phyloP scores from a whole-genome alignment of 2,888 invertebrate genomes.

The Sisyra nigra region DNA sequence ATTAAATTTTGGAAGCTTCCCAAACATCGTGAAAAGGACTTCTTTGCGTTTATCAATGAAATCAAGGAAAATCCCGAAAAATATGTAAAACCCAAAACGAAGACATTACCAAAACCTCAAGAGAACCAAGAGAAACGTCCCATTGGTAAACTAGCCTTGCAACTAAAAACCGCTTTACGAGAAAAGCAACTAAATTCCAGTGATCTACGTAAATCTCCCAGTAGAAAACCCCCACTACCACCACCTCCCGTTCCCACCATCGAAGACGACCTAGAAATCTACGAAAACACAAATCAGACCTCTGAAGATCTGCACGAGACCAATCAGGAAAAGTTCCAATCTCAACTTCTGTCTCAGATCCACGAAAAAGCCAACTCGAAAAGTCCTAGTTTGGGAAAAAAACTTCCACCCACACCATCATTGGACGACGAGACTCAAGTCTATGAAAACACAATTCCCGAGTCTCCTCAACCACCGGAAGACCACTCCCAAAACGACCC shows the following conservation, averaged over 20 bases:
- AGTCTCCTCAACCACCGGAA: too few relatives aligned
- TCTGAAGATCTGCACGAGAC: too few relatives aligned
- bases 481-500: too few relatives aligned
- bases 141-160: not conserved
- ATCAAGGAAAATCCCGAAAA: not conserved
- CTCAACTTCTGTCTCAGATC: too few relatives aligned
- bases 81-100: not conserved
- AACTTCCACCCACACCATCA: too few relatives aligned
- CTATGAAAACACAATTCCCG: too few relatives aligned
- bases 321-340: too few relatives aligned
- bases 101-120: not conserved
- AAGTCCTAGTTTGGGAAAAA: too few relatives aligned
- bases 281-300: too few relatives aligned
- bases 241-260: not conserved
- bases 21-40: not conserved
- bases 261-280: too few relatives aligned
- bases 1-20: constrained; percentile 1
- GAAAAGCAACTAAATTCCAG: not conserved
- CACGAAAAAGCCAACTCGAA: too few relatives aligned
- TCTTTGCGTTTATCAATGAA: not conserved
- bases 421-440: too few relatives aligned
- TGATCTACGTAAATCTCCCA: not conserved
- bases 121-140: not conserved
- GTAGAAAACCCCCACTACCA: not conserved
- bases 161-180: not conserved